phyloP scores from a whole-genome alignment of 2,113 vertebrate species.

The Siphamia tubifer region DNA sequence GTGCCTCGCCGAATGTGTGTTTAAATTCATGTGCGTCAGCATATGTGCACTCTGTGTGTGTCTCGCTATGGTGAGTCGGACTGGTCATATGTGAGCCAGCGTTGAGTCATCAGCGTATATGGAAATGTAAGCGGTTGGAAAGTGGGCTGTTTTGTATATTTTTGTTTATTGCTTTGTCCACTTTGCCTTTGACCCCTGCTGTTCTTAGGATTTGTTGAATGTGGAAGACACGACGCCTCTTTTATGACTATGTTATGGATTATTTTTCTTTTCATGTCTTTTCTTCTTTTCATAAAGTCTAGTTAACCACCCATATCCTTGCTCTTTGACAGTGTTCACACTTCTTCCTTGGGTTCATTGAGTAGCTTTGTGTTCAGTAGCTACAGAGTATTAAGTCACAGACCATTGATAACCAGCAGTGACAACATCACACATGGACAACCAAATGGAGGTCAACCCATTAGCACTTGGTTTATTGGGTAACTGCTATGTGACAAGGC shows the following conservation, averaged over 20 bases:
- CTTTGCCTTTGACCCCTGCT: background rate
- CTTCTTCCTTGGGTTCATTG: constrained; percentile 24
- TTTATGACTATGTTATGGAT: background rate
- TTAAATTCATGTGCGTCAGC: constrained; percentile 28
- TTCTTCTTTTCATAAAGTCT: constrained; percentile 2
- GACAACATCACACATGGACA: constrained; percentile 31
- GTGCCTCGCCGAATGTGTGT: constrained; percentile 44
- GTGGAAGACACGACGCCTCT: background rate
- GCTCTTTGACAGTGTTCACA: constrained; percentile 13
- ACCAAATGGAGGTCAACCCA: constrained; percentile 1
- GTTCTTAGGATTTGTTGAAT: background rate
- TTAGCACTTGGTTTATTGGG: constrained; percentile 40
- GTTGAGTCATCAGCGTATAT: background rate
- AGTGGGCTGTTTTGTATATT: background rate
- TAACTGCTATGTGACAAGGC: constrained; percentile 31
- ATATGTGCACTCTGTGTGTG: background rate
- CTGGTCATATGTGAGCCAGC: background rate
- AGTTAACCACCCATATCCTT: constrained; percentile 21
- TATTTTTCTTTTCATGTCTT: background rate
- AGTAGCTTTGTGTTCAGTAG: constrained; percentile 22
- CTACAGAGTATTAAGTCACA: constrained; percentile 43
- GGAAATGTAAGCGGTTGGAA: background rate
- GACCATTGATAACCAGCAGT: constrained; percentile 26
- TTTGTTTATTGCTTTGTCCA: background rate
- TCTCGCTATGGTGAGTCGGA: background rate